Conservation (phyloP, 2,888 invertebrate genomes). For the Phorcus lineatus region DNA sequence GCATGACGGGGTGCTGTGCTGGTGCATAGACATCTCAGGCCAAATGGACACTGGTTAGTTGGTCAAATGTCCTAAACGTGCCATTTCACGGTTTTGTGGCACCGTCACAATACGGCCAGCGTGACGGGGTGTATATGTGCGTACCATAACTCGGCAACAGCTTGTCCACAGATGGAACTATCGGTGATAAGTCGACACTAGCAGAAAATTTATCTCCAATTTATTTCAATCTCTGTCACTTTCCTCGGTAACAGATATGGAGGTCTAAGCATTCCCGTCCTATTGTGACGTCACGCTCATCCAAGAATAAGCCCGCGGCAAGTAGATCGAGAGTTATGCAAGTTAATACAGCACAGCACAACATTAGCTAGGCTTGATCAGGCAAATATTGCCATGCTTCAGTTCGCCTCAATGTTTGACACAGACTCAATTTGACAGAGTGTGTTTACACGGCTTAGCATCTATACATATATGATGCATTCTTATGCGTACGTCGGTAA, state of each 20-base stretch:
- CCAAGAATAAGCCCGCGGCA: neutral
- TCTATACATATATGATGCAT: too few relatives aligned
- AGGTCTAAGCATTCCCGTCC: neutral
- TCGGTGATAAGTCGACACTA: neutral
- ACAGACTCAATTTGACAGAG: too few relatives aligned
- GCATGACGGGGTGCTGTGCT: too few relatives aligned
- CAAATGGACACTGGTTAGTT: too few relatives aligned
- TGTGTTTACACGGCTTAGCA: too few relatives aligned
- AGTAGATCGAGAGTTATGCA: neutral
- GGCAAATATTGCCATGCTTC: neutral
- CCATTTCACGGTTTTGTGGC: too few relatives aligned
- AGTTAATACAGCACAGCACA: neutral
- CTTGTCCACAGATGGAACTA: conserved; percentile 6
- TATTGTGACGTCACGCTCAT: neutral
- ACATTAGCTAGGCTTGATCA: conserved; percentile 1
- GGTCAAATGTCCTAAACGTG: too few relatives aligned
- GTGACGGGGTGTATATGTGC: too few relatives aligned
- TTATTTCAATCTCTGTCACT: neutral
- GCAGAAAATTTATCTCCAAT: neutral
- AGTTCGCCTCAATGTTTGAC: neutral
- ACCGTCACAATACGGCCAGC: too few relatives aligned
- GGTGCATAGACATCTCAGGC: too few relatives aligned
- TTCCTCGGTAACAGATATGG: neutral
- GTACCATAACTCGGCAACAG: neutral
- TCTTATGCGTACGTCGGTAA: too few relatives aligned